Conservation (phyloP, 1,140 invertebrate genomes). For the Ips nitidus region DNA sequence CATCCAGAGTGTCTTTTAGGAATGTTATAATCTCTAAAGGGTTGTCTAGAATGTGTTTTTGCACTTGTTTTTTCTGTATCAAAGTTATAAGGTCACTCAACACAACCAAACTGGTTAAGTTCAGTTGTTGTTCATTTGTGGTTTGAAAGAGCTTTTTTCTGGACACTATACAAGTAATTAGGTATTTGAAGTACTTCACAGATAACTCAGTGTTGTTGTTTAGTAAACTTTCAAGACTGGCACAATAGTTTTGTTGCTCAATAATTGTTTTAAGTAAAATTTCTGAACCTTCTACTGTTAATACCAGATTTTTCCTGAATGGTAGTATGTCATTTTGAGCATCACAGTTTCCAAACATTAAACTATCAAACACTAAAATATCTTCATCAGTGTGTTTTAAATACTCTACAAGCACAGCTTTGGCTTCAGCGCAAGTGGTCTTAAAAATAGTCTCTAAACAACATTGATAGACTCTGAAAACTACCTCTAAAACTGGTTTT, state of each 20-base stretch:
- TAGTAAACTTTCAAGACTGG: slow-evolving; percentile 24
- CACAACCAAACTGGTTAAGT: slow-evolving; percentile 36
- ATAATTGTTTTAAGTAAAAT: no score
- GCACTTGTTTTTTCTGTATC: slow-evolving; percentile 50
- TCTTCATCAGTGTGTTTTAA: slow-evolving; percentile 21
- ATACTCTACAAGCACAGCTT: slow-evolving; percentile 40
- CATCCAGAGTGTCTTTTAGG: slow-evolving; percentile 43
- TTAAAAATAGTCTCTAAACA: slow-evolving; percentile 27
- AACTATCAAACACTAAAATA: slow-evolving; percentile 38
- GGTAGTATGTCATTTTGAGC: slow-evolving; percentile 5
- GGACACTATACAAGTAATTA: slow-evolving; percentile 22
- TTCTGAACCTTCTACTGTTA: neutral
- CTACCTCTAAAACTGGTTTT: slow-evolving; percentile 35
- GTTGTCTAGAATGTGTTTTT: slow-evolving; percentile 47
- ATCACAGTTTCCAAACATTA: slow-evolving; percentile 39
- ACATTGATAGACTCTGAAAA: slow-evolving; percentile 39
- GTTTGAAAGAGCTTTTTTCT: no score
- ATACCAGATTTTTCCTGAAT: neutral
- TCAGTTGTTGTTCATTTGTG: slow-evolving; percentile 19
- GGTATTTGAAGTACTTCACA: slow-evolving; percentile 36
- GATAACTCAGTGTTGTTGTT: slow-evolving; percentile 21
- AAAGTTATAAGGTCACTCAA: slow-evolving; percentile 47
- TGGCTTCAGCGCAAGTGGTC: slow-evolving; percentile 34
- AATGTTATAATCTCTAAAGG: slow-evolving; percentile 47
- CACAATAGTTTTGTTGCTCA: no score